Percentiles rank a stretch among this genome's conserved stretches.
Conservation (phyloP, 2,797 vertebrate genomes). For the Sebastes diploproa region DNA sequence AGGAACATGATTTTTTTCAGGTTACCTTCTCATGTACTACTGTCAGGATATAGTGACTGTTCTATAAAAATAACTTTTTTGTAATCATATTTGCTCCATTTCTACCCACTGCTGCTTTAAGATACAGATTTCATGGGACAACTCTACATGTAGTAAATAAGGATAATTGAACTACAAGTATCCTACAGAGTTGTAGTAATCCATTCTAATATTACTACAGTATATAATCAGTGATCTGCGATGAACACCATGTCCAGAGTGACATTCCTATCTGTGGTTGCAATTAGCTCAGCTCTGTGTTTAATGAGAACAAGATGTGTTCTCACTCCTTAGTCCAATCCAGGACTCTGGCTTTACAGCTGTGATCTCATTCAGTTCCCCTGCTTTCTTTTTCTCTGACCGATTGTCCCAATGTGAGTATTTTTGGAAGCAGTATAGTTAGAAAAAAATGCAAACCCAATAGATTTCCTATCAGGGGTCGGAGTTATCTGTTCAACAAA, state of each 20-base stretch:
- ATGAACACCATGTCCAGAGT: neutral
- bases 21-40: too few species aligned
- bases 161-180: neutral
- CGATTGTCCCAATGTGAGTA: conserved; percentile 12
- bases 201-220: neutral
- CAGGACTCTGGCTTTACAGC: neutral
- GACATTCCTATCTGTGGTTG: conserved; percentile 1
- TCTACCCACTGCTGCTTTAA: neutral
- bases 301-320: conserved; percentile 30
- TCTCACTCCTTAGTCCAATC: neutral
- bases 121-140: neutral
- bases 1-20: too few species aligned
- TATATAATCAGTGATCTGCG: neutral
- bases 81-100: too few species aligned
- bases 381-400: neutral
- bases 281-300: conserved; percentile 11
- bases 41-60: too few species aligned
- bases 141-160: neutral
- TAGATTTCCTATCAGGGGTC: neutral
- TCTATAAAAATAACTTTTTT: too few species aligned
- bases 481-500: neutral
- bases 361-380: conserved; percentile 18
- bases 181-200: neutral
- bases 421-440: conserved; percentile 7
- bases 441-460: neutral